These are phyloP conservation scores for Paramuricea clavata DNA, from an alignment of 92 coral and sea anemone genomes.

Conservation along the genomic window DNA sequence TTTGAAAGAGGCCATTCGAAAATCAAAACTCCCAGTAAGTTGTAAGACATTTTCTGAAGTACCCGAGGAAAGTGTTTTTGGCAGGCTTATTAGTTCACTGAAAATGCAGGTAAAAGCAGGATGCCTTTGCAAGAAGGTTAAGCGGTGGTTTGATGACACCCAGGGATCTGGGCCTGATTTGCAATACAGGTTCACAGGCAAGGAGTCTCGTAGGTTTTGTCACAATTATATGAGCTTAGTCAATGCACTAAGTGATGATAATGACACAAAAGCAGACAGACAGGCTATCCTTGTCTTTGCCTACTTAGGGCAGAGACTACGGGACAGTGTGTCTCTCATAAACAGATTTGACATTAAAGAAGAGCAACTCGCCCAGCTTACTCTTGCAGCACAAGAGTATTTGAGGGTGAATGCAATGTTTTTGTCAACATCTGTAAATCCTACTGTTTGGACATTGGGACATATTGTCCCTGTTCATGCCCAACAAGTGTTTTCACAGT, in stretches of 20 bases:
- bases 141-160: slow-evolving; percentile 67
- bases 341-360: slow-evolving; percentile 54
- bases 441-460: slow-evolving; percentile 23
- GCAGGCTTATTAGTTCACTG: slow-evolving; percentile 53
- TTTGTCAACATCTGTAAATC: slow-evolving; percentile 39
- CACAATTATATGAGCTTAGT: slow-evolving; percentile 68
- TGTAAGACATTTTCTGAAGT: slow-evolving; percentile 66
- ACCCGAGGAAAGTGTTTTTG: slow-evolving; percentile 57
- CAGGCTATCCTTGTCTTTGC: slow-evolving; percentile 57
- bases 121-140: slow-evolving; percentile 53
- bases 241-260: slow-evolving; percentile 56
- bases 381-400: slow-evolving; percentile 51
- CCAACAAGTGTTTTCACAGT: slow-evolving; percentile 8
- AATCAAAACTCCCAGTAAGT: slow-evolving; percentile 64
- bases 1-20: slow-evolving; percentile 62
- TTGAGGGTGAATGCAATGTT: slow-evolving; percentile 64
- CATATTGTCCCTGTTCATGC: slow-evolving; percentile 31
- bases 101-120: slow-evolving; percentile 59
- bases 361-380: slow-evolving; percentile 58
- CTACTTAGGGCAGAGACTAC: not conserved
- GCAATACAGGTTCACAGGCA: slow-evolving; percentile 66
- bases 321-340: slow-evolving; percentile 13
- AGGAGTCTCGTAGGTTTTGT: slow-evolving; percentile 66
- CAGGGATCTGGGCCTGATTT: slow-evolving; percentile 60
- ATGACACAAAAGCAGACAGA: slow-evolving; percentile 51